A percentile compares a stretch with the other conserved stretches of the same genome.
Evolutionary conservation across 1,140 invertebrate species (phyloP).

Genomic region (Diachasmimorpha longicaudata): DNA sequence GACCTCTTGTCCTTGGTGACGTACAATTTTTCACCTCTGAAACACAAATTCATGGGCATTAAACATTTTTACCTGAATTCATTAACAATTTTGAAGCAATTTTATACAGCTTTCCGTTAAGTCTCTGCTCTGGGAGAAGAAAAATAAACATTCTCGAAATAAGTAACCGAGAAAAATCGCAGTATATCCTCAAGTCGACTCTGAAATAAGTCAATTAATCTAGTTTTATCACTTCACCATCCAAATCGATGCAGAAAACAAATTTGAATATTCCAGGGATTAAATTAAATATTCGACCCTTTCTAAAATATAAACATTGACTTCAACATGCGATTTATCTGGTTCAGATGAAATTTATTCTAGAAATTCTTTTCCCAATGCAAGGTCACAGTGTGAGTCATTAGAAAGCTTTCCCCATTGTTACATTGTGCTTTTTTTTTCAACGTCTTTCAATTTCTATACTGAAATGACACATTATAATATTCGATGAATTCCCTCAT

Average conservation of each 20-base stretch:
- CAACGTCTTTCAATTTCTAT: neutral
- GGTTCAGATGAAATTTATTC: too few species aligned
- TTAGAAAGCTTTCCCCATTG: constrained; percentile 35
- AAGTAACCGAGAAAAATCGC: too few species aligned
- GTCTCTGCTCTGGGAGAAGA: neutral
- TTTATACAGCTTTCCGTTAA: constrained; percentile 43
- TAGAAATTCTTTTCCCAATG: too few species aligned
- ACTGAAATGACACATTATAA: neutral
- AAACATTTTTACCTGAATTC: neutral
- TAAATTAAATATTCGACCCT: too few species aligned
- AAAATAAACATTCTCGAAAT: too few species aligned
- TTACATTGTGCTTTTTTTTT: constrained; percentile 8
- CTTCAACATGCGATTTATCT: too few species aligned
- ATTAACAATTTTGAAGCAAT: constrained; percentile 11
- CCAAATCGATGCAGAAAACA: too few species aligned
- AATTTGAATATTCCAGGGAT: too few species aligned
- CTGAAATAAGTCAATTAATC: too few species aligned
- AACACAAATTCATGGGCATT: neutral
- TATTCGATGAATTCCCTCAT: neutral
- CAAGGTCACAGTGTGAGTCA: neutral
- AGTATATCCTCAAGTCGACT: too few species aligned
- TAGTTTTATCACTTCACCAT: too few species aligned
- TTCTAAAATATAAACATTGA: too few species aligned
- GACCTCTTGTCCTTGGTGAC: constrained; percentile 80
- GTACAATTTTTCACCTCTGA: constrained; percentile 80